These are phyloP conservation scores for Neoarius graeffei DNA, from an alignment of 2,113 vertebrate species.

Conservation along the genomic window DNA sequence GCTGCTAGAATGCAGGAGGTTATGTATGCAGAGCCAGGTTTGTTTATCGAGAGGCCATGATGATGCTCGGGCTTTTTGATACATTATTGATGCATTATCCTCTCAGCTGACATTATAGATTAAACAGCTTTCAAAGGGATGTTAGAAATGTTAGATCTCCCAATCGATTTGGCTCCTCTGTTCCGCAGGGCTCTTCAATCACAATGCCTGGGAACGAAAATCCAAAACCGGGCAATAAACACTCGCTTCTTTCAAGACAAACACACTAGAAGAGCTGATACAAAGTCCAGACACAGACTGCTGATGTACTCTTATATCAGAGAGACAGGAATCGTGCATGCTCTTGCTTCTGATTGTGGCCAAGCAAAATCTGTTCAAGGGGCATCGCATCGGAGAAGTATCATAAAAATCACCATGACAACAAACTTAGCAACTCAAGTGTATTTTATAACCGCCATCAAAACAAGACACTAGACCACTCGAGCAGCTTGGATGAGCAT, in stretches of 20 bases:
- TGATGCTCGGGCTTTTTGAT: slow-evolving; percentile 37
- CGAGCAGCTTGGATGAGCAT: background rate
- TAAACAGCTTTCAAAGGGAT: slow-evolving; percentile 36
- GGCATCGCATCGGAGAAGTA: background rate
- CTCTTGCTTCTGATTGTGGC: background rate
- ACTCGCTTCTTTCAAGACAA: background rate
- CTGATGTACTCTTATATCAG: background rate
- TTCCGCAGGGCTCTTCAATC: slow-evolving; percentile 13
- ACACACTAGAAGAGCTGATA: background rate
- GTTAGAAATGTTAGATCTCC: slow-evolving; percentile 39
- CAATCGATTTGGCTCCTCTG: slow-evolving; percentile 15
- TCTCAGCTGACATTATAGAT: slow-evolving; percentile 39
- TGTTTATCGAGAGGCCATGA: slow-evolving; percentile 28
- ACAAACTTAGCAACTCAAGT: slow-evolving; percentile 11
- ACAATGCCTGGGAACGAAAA: background rate
- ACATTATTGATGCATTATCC: slow-evolving; percentile 48
- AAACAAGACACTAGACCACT: background rate
- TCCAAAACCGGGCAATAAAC: slow-evolving; percentile 18
- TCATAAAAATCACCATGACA: slow-evolving; percentile 21
- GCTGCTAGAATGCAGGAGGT: background rate
- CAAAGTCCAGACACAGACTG: slow-evolving; percentile 13
- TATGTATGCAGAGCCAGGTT: slow-evolving; percentile 28
- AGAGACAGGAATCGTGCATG: background rate
- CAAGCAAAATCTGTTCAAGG: background rate
- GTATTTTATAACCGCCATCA: background rate